phyloP scores from a whole-genome alignment of 2,888 invertebrate species.

The Tetanocera ferruginea region DNA sequence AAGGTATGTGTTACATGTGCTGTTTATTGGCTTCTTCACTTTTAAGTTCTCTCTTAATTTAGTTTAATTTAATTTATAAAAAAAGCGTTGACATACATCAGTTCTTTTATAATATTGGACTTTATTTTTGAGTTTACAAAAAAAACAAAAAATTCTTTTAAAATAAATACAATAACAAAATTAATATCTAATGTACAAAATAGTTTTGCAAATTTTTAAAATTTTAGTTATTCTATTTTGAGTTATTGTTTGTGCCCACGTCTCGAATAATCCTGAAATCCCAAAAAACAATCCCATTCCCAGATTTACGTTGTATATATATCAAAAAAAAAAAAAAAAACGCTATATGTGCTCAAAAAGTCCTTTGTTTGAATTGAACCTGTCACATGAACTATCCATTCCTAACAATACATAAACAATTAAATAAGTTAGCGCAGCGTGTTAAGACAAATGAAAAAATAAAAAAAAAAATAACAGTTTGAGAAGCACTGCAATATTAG shows the following conservation, averaged over 20 bases:
- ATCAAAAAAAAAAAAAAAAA: conserved; percentile 54
- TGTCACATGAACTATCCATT: not conserved
- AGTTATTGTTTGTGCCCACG: conserved; percentile 67
- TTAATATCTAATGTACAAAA: not conserved
- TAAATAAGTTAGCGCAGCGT: conserved; percentile 34
- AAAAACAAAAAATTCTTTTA: conserved; percentile 36
- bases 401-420: conserved; percentile 40
- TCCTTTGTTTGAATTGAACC: conserved; percentile 59
- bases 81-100: conserved; percentile 25
- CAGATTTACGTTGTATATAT: conserved; percentile 49
- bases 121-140: conserved; percentile 40
- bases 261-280: conserved; percentile 58
- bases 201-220: conserved; percentile 29
- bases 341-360: conserved; percentile 54
- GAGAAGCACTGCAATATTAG: conserved; percentile 9
- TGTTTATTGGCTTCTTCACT: conserved; percentile 35
- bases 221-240: conserved; percentile 49
- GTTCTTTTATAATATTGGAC: conserved; percentile 38
- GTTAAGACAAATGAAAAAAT: conserved; percentile 36
- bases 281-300: conserved; percentile 54
- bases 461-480: conserved; percentile 3
- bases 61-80: conserved; percentile 27
- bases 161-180: conserved; percentile 17
- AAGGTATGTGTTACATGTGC: conserved; percentile 78
- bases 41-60: conserved; percentile 37